A percentile compares a stretch with the other conserved stretches of the same genome.
Evolutionary conservation across 2,797 vertebrate genomes (phyloP).

Genomic region (Sebastes itinus): DNA sequence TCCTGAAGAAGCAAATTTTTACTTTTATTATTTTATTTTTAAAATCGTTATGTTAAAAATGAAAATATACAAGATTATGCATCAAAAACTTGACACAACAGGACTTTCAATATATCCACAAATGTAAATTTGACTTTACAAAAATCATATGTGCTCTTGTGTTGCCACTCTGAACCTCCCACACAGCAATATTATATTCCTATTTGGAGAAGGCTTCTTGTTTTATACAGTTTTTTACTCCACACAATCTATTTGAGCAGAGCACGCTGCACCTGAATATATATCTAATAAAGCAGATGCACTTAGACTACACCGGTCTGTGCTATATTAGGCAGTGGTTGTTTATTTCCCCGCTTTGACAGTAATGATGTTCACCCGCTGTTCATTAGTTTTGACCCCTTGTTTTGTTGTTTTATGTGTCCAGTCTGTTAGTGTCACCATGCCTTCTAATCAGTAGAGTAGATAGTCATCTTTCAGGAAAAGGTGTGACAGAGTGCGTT

Average conservation of each 20-base stretch:
- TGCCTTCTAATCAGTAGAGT: background rate
- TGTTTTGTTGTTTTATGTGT: background rate
- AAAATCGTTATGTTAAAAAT: background rate
- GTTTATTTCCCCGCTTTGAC: background rate
- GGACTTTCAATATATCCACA: background rate
- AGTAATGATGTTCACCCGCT: background rate
- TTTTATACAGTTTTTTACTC: background rate
- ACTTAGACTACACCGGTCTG: background rate
- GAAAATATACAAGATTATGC: background rate
- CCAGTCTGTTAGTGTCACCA: background rate
- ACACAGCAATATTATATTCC: background rate
- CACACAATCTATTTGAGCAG: background rate
- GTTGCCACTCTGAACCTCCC: background rate
- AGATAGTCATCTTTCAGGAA: background rate
- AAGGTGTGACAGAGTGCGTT: background rate
- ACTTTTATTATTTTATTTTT: background rate
- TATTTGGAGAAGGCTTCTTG: background rate
- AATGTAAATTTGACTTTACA: background rate
- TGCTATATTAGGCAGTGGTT: background rate
- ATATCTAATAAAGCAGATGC: background rate
- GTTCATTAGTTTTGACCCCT: background rate
- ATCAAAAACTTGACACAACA: background rate
- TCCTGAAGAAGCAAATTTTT: background rate
- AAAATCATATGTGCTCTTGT: background rate
- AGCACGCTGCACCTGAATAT: background rate